Evolutionary conservation across 2,888 invertebrate species (phyloP).

Genomic region (Drosophila mulleri): DNA sequence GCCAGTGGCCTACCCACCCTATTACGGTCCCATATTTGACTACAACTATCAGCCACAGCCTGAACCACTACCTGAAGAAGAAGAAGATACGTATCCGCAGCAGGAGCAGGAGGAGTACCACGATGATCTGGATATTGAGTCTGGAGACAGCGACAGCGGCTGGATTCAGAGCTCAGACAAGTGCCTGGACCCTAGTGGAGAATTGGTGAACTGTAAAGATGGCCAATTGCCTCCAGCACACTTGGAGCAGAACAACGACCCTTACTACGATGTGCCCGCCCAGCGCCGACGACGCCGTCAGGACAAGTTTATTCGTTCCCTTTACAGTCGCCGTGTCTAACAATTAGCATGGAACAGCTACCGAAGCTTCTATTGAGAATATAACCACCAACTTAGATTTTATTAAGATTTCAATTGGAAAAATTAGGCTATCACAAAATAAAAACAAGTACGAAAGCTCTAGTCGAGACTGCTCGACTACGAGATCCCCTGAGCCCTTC

Average conservation of each 20-base stretch:
- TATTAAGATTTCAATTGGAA: background rate
- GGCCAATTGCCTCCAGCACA: conserved; percentile 26
- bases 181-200: conserved; percentile 58
- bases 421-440: background rate
- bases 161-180: conserved; percentile 56
- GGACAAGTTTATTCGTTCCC: conserved; percentile 62
- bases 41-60: conserved; percentile 8
- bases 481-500: too few species aligned
- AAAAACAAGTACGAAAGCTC: too few species aligned
- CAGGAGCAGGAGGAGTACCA: background rate
- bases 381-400: background rate
- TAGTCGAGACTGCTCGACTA: too few species aligned
- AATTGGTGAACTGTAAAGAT: conserved; percentile 51
- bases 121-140: background rate
- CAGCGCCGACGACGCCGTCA: conserved; percentile 55
- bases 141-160: conserved; percentile 1
- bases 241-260: conserved; percentile 31
- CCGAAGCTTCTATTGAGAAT: background rate
- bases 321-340: conserved; percentile 65
- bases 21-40: conserved; percentile 24
- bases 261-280: conserved; percentile 34
- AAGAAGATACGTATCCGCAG: background rate
- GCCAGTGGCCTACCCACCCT: conserved; percentile 31
- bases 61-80: background rate
- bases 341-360: background rate